Percentiles rank a stretch among this genome's conserved stretches.
These are phyloP conservation scores for Augochlorella aurata DNA, from an alignment of 2,888 invertebrate genomes.

Conservation along the genomic window DNA sequence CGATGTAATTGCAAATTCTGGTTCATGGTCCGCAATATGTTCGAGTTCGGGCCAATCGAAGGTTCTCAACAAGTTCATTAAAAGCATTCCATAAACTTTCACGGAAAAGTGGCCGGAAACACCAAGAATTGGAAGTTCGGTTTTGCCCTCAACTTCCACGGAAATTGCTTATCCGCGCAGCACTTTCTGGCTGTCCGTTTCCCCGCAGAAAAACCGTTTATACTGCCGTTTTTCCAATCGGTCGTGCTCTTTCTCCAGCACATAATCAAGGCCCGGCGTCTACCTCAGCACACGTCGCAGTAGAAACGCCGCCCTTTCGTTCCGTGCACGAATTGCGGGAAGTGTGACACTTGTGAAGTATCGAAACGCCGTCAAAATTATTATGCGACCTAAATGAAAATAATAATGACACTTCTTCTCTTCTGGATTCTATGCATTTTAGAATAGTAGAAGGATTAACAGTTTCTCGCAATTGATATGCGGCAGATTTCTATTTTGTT, in stretches of 20 bases:
- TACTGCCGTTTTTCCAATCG: constrained; percentile 44
- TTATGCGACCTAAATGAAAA: too few relatives aligned
- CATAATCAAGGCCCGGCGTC: constrained; percentile 47
- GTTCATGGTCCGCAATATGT: not conserved
- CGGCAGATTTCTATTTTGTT: too few relatives aligned
- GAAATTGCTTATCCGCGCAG: constrained; percentile 51
- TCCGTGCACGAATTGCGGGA: not conserved
- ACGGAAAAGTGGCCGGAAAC: constrained; percentile 22
- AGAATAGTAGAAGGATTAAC: too few relatives aligned
- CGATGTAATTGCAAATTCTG: not conserved
- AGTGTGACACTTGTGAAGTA: not conserved
- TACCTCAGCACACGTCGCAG: constrained; percentile 28
- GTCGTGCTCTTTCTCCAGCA: constrained; percentile 22
- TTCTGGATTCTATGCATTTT: not conserved
- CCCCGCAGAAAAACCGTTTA: constrained; percentile 46
- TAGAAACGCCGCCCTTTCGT: constrained; percentile 10
- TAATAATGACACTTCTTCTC: not conserved
- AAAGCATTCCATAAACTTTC: constrained; percentile 30
- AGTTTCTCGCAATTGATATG: too few relatives aligned
- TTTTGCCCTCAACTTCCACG: constrained; percentile 30
- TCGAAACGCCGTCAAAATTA: not conserved
- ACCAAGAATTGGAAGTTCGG: constrained; percentile 33
- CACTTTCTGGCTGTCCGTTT: constrained; percentile 35
- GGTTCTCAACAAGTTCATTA: constrained; percentile 26
- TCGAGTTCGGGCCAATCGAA: not conserved